A percentile compares a stretch with the other conserved stretches of the same genome.
These are phyloP conservation scores for Xestia rhomboidea DNA, from an alignment of 2,888 invertebrate species.

Conservation along the genomic window DNA sequence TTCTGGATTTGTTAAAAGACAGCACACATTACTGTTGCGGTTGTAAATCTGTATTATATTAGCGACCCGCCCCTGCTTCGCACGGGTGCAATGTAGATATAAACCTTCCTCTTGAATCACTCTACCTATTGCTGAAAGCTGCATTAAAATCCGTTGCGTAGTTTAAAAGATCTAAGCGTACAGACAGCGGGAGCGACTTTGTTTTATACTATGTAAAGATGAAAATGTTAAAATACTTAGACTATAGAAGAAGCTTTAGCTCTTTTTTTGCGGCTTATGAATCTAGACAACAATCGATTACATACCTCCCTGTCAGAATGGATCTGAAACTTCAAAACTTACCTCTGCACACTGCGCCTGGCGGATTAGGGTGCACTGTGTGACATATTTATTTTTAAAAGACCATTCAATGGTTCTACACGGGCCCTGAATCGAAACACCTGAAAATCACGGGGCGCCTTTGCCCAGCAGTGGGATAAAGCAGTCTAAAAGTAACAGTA, in stretches of 20 bases:
- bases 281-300: neutral
- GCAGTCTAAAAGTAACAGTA: neutral
- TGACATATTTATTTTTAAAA: neutral
- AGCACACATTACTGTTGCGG: slow-evolving; percentile 5
- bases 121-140: too few relatives aligned
- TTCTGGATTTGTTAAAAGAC: slow-evolving; percentile 17
- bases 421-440: neutral
- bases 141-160: too few relatives aligned
- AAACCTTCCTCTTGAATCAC: too few relatives aligned
- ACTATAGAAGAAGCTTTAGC: neutral
- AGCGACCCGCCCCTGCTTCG: too few relatives aligned
- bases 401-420: neutral
- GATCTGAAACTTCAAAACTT: neutral
- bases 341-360: neutral
- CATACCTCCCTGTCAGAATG: neutral
- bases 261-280: neutral
- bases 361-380: neutral
- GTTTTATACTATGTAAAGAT: neutral
- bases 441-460: neutral
- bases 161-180: too few relatives aligned
- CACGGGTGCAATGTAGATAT: too few relatives aligned
- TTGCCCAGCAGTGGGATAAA: neutral
- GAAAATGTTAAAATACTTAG: neutral
- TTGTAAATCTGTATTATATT: slow-evolving; percentile 28
- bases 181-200: too few relatives aligned